These are phyloP conservation scores for Phoebastria nigripes DNA, from an alignment of 2,797 vertebrate genomes.

Conservation along the genomic window DNA sequence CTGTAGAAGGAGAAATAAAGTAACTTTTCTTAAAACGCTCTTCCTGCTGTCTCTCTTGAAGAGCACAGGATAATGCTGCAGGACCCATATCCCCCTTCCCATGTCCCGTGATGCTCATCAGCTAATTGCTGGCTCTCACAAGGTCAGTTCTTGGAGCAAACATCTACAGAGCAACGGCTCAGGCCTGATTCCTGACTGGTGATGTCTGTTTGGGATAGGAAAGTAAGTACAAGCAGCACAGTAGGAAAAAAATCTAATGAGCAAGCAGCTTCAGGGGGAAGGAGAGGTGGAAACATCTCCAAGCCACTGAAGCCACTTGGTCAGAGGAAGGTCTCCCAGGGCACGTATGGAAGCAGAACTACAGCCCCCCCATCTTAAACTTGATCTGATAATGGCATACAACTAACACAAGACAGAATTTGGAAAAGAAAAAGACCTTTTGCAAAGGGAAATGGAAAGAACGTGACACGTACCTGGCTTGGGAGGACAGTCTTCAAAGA, in stretches of 20 bases:
- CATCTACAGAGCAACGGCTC: not conserved
- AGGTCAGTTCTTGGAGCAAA: not conserved
- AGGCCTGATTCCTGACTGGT: not conserved
- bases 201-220: not conserved
- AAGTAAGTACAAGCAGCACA: not conserved
- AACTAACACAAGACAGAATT: no score
- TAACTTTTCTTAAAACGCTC: not conserved
- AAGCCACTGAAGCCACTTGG: not conserved
- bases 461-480: slow-evolving; percentile 74
- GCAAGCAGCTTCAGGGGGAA: not conserved
- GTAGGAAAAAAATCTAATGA: not conserved
- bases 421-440: not conserved
- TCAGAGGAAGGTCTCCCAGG: not conserved
- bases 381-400: fast-evolving
- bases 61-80: fast-evolving
- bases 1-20: not conserved
- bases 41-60: not conserved
- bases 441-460: not conserved
- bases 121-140: not conserved
- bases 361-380: not conserved
- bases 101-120: fast-evolving
- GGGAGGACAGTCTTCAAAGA: slow-evolving; percentile 77
- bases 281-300: not conserved
- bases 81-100: not conserved
- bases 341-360: fast-evolving